Evolutionary conservation across 53 echinoderm and acorn worm species (phyloP).

Genomic region (Hippasteria phrygiana): DNA sequence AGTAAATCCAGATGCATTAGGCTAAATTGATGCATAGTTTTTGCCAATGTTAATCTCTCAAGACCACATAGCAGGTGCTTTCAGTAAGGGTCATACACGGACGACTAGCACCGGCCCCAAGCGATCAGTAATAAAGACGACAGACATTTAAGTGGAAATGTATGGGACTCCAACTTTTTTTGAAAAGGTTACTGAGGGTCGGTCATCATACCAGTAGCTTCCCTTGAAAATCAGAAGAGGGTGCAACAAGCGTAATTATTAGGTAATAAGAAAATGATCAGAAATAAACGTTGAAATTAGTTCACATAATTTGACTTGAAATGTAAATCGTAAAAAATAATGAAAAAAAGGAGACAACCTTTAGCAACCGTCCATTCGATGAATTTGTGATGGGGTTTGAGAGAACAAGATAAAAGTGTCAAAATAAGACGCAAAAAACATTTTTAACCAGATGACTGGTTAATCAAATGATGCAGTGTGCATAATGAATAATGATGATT

Average conservation of each 20-base stretch:
- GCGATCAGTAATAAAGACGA: background rate
- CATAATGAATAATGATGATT: no score
- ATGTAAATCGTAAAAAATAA: no score
- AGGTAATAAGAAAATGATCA: no score
- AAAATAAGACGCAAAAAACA: no score
- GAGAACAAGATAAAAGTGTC: no score
- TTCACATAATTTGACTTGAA: no score
- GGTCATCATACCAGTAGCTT: background rate
- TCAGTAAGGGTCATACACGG: background rate
- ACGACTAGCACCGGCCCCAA: background rate
- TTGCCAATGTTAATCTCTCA: constrained; percentile 7
- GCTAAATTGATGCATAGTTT: background rate
- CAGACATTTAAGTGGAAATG: background rate
- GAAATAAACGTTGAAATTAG: no score
- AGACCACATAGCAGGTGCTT: constrained; percentile 7
- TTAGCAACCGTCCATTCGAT: no score
- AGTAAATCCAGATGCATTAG: background rate
- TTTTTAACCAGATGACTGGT: no score
- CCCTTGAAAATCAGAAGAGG: background rate
- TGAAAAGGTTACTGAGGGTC: background rate
- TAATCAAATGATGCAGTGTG: no score
- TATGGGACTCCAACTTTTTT: background rate
- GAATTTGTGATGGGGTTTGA: no score
- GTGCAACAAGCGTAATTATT: background rate
- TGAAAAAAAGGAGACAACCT: no score